These are phyloP conservation scores for Dryococelus australis DNA, from an alignment of 2,888 invertebrate genomes.

Conservation along the genomic window DNA sequence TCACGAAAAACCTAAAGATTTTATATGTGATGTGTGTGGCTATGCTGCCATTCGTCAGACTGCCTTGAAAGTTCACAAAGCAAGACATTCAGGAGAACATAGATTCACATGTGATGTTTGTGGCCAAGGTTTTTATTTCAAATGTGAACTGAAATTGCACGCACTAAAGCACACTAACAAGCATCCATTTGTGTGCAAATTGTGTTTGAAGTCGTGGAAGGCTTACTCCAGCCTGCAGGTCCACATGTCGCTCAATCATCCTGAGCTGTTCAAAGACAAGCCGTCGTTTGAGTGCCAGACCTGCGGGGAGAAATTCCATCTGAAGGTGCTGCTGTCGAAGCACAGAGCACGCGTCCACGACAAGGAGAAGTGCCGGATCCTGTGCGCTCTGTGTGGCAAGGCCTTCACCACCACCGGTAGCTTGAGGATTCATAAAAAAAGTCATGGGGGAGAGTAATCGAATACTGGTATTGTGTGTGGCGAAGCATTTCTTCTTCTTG, in stretches of 20 bases:
- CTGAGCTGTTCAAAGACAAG: not conserved
- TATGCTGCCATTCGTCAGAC: not conserved
- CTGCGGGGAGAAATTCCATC: not conserved
- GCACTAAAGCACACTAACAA: not conserved
- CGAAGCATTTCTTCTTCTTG: not conserved
- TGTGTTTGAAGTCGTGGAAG: not conserved
- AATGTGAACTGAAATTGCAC: not conserved
- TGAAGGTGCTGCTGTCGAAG: not conserved
- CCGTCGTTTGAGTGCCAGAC: not conserved
- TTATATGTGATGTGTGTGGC: not conserved
- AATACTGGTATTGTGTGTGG: not conserved
- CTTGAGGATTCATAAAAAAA: not conserved
- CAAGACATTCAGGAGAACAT: not conserved
- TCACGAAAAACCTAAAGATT: not conserved
- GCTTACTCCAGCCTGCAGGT: not conserved
- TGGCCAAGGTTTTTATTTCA: not conserved
- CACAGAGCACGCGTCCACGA: not conserved
- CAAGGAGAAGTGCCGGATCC: not conserved
- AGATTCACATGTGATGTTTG: not conserved
- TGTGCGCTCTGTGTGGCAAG: not conserved
- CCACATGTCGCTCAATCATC: not conserved
- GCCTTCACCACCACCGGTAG: not conserved
- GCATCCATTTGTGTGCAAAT: no score
- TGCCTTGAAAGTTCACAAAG: not conserved
- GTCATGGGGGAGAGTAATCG: not conserved